Conservation (phyloP, 92 coral and sea anemone species). For the Virgularia gustaviana region DNA sequence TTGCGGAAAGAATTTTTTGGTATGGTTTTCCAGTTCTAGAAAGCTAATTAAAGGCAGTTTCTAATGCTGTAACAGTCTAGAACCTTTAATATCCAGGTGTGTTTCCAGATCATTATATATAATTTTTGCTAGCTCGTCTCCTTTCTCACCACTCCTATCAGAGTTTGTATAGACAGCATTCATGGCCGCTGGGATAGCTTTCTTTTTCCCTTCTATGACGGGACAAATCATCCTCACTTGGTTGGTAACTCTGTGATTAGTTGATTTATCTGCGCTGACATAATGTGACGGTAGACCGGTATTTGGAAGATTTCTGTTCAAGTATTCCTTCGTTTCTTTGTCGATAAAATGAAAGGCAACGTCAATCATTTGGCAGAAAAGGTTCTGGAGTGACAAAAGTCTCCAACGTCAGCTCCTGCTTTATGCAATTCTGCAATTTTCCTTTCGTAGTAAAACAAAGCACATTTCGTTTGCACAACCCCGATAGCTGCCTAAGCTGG, state of each 20-base stretch:
- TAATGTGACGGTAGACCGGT: background rate
- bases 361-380: conserved; percentile 5
- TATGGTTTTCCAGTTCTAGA: too few species aligned
- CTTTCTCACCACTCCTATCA: conserved; percentile 4
- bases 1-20: too few species aligned
- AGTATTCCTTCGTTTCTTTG: conserved; percentile 8
- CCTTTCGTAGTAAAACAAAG: background rate
- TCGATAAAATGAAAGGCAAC: conserved; percentile 1
- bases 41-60: too few species aligned
- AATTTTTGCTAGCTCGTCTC: background rate
- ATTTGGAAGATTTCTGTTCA: conserved; percentile 3
- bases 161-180: background rate
- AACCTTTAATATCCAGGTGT: conserved; percentile 1
- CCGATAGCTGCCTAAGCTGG: conserved; percentile 1
- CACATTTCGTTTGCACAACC: background rate
- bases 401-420: background rate
- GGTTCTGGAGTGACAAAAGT: conserved; percentile 7
- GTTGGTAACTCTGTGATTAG: background rate
- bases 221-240: conserved; percentile 1
- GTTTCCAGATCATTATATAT: background rate
- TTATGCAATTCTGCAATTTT: background rate
- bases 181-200: conserved; percentile 5
- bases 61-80: background rate
- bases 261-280: conserved; percentile 6
- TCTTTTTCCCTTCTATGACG: background rate